Base-by-base conservation (phyloP, 2,888 invertebrate genomes). In the Laothoe populi region DNA sequence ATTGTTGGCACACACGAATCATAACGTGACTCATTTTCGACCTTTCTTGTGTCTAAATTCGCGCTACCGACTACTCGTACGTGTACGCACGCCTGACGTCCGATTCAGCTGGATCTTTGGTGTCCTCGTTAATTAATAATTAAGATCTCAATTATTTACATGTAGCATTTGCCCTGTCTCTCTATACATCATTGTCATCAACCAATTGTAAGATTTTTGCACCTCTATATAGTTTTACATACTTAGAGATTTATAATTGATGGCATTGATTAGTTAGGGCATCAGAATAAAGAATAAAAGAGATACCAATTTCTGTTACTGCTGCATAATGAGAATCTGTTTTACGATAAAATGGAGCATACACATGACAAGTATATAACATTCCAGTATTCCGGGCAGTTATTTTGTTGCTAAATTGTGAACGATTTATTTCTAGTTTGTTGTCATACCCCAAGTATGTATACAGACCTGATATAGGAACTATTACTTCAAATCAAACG, bases 1-100 rank as follows among this genome's bases (percentile, higher is more conserved):
- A 71, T 60, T 69, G 66, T 65, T 67, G 67, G 70, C 67, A 69
- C 67, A 73, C 64, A 67, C 68, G 67, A 48, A 79, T 81, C 77
- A 78, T 78, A 74, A 74, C 63, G 69, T 90, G 89, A 90, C 72
- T 90, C 90, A 90, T 74, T 67, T 68, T 61, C 83, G 87, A 88
- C 86, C 88, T 89, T 89, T 89, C 75, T 81, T 67, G 81, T 75
- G 71, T 86, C 88, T 90, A 89, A 89, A 87, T 91, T 89, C 78
- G 87, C 87, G 74, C 82, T 79, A 83, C 83, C 83, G 86, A 86
- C 85, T 86, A 86, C 84, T 87, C 77, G 68, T 68, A 44, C 19
- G 5, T 11, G 69, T 49, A 35, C 35, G 31, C 4, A 19, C 53
- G 31, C 19, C 19, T 16, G 31, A 19, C 19, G 19, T 13, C 49